These are phyloP conservation scores for Myotis pilosus DNA, from an alignment of 2,797 vertebrate species.

Conservation along the genomic window DNA sequence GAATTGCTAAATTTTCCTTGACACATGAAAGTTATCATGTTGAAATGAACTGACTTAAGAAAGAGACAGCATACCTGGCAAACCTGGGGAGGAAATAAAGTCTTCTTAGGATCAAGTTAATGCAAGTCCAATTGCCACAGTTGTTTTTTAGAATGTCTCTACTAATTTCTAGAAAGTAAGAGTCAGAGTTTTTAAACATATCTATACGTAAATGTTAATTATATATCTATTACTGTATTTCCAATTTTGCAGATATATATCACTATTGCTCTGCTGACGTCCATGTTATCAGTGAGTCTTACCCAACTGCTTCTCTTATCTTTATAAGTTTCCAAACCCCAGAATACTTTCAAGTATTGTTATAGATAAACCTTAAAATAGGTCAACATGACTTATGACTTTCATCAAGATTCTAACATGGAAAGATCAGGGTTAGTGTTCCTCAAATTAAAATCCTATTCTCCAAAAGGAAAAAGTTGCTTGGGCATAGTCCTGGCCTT, in stretches of 20 bases:
- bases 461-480: background rate
- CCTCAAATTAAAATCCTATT: background rate
- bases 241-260: background rate
- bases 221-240: background rate
- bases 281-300: background rate
- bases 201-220: background rate
- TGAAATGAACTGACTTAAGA: background rate
- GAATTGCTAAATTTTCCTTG: background rate
- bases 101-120: background rate
- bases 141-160: background rate
- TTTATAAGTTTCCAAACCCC: background rate
- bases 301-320: background rate
- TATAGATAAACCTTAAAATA: background rate
- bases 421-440: background rate
- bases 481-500: background rate
- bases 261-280: background rate
- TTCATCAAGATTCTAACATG: background rate
- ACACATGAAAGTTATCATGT: background rate
- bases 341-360: background rate
- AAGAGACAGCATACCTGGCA: background rate
- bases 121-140: background rate
- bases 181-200: background rate
- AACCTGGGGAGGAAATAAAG: background rate
- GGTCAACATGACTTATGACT: background rate
- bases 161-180: background rate